Evolutionary conservation across 1,140 invertebrate species (phyloP), one percentile per base, ranked within the genome.

Genomic region (Nasonia longicornis): DNA sequence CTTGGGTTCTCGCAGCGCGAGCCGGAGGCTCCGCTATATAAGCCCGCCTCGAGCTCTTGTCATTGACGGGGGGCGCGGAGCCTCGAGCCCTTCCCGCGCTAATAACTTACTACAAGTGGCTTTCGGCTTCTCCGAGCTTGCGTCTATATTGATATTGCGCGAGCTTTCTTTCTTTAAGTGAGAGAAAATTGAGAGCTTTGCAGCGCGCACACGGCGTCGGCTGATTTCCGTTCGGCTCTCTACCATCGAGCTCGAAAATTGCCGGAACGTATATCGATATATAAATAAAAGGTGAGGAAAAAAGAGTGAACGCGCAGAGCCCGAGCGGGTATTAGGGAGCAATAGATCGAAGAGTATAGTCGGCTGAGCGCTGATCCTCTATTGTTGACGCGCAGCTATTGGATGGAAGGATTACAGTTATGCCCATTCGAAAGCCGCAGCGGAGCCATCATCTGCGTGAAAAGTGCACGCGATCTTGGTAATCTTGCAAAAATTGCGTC

Each of bases 11-110:
- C 52, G 38, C 12, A 12, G 45, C 12, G 45, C 16, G 2, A 3
- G 35, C 20, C 31, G 31, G 7, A 58, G 52, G 6, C 16, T 20
- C 16, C 31, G 48, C 64, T 58, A 22, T 22, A 22, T 22, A 72
- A 72, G 26, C 45, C 35, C 11, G 3, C 16, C 45, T 10, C 20
- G n/a, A 58, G 26, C 69, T 64, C 69, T 71, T 45, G 66, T 83
- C 76, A 66, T 84, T 83, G 52, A 64, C 77, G 73, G 35, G 31
- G 31, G 35, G 42, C 12, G 63, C 63, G n/a, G 22, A 22, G n/a
- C 63, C 11, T 64, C 31, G 45, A 63, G 20, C 8, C 20, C 69
- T 63, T n/a, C 29, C 10, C 66, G 67, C 63, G 63, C 63, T 76
- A 38, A 35, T 31, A 66, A 77, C 66, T 70, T 67, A 16, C 26